Evolutionary conservation across 2,113 vertebrate species (phyloP).

Genomic region (Acinonyx jubatus): DNA sequence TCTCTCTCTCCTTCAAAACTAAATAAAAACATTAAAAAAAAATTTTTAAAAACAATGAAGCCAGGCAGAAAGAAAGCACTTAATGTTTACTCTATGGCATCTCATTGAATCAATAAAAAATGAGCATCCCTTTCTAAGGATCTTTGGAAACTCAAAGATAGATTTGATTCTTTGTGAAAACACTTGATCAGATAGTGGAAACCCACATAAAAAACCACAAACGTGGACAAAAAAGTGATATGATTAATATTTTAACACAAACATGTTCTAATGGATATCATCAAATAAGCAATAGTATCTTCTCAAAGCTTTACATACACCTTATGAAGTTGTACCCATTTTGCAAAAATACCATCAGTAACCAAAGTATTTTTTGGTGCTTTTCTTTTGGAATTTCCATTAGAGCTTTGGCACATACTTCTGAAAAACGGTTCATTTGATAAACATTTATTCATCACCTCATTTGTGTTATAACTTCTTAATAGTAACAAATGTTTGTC

Average conservation of each 20-base stretch:
- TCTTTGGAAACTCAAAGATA: not conserved
- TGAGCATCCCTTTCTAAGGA: not conserved
- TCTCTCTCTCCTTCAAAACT: too few relatives aligned
- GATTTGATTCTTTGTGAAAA: not conserved
- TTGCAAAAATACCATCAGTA: not conserved
- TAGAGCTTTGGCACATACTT: not conserved
- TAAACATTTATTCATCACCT: not conserved
- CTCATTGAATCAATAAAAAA: not conserved
- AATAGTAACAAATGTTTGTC: not conserved
- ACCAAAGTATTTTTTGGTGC: not conserved
- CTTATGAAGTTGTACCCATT: not conserved
- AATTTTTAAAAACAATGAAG: not conserved
- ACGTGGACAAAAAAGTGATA: not conserved
- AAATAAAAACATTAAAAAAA: too few relatives aligned
- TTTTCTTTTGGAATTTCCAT: not conserved
- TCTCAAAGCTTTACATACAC: not conserved
- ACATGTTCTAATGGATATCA: not conserved
- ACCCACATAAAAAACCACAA: not conserved
- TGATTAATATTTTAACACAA: not conserved
- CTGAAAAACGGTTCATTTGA: not conserved
- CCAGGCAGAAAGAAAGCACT: not conserved
- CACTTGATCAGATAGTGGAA: not conserved
- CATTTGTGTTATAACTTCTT: not conserved
- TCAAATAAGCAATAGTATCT: not conserved
- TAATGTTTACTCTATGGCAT: not conserved